Evolutionary conservation across 1,140 invertebrate species (phyloP), one percentile per base, ranked within the genome.

Genomic region (Elysia chlorotica): DNA sequence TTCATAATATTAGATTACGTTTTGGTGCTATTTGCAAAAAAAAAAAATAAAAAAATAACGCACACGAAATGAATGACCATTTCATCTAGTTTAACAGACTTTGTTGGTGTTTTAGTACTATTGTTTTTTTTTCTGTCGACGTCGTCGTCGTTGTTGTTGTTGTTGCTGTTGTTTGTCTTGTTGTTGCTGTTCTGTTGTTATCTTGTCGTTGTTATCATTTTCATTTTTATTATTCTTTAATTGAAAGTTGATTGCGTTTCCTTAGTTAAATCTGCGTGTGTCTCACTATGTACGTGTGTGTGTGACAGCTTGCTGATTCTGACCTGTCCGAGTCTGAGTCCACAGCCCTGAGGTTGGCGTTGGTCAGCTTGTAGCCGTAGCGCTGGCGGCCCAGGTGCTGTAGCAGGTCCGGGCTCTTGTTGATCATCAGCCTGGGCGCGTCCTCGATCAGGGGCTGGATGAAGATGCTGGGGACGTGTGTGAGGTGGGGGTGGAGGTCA

Each of bases 311-410:
- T 14, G 10, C n/a, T 48, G n/a, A 48, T 31, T 10, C 56, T 61
- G 1, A 71, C 69, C 69, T 71, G 61, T 76, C 74, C n/a, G 74
- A 73, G 63, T 82, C 81, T 2, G 81, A 83, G 63, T 84, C 81
- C 14, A 81, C 80, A 1, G 81, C 82, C 41, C 81, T 78, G 31
- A 87, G 69, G 30, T 81, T 77, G 56, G 79, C 73, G 54, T 73
- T 83, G 73, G 75, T 85, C 2, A 87, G 72, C 33, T 79, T 76
- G 70, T 83, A 87, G 0, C 85, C 85, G 71, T 84, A 83, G 28
- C 80, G 75, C 14, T 76, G 78, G 28, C 77, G 77, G n/a, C 83
- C 81, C 56, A 86, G 79, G 38, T 77, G 68, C 61, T 85, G 79
- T 5, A 87, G 73, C 25, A 74, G 66, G 6, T 82, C 81, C 14